Conservation (phyloP, 2,797 vertebrate genomes). For the Schizopygopsis pylzovi region DNA sequence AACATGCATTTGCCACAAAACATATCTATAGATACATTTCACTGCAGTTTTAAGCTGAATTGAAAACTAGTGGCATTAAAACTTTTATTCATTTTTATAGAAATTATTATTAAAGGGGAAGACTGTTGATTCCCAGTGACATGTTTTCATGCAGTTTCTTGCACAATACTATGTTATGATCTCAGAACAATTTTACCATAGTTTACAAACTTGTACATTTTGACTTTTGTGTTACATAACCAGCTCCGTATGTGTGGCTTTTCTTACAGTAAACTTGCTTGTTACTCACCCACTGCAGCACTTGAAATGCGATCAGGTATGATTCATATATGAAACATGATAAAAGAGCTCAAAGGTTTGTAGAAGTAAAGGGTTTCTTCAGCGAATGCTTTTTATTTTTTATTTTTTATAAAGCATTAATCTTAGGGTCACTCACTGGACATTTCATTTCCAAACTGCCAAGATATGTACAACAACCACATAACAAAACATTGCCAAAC, state of each 20-base stretch:
- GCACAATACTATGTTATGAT: neutral
- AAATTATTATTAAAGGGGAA: neutral
- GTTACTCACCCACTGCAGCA: neutral
- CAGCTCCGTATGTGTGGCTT: neutral
- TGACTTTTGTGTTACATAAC: neutral
- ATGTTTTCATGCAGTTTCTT: neutral
- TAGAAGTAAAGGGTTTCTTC: neutral
- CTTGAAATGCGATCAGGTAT: neutral
- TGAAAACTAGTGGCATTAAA: neutral
- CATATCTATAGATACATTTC: neutral
- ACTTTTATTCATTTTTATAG: neutral
- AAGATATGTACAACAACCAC: neutral
- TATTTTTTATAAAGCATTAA: neutral
- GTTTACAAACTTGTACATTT: neutral
- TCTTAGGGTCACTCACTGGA: neutral
- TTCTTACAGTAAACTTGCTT: neutral
- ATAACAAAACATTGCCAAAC: neutral
- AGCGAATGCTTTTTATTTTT: neutral
- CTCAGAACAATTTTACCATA: neutral
- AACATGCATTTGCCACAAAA: neutral
- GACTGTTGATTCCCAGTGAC: neutral
- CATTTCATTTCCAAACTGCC: neutral
- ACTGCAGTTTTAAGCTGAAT: neutral
- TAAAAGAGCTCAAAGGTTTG: neutral
- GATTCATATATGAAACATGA: neutral